Conservation (phyloP, 2,888 invertebrate genomes). For the Drosophila mimetica region DNA sequence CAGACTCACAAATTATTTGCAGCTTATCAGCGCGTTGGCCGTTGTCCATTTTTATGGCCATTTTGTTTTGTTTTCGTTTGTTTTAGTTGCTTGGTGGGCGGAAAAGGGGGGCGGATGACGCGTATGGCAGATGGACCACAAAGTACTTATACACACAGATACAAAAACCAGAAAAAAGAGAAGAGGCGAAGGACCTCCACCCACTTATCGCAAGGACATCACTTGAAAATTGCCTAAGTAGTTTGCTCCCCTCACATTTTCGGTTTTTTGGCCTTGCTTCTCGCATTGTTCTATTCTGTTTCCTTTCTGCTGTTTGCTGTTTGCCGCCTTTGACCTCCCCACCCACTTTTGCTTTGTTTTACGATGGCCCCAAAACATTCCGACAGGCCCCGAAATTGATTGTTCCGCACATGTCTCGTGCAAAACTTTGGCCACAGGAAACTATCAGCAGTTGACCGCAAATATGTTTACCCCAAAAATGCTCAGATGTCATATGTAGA, state of each 20-base stretch:
- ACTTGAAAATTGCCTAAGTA: constrained; percentile 81
- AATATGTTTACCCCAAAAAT: constrained; percentile 67
- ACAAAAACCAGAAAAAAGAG: background rate
- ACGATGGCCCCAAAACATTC: constrained; percentile 37
- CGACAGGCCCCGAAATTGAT: constrained; percentile 41
- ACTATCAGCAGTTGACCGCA: constrained; percentile 73
- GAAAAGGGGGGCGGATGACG: constrained; percentile 35
- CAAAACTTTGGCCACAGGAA: constrained; percentile 64
- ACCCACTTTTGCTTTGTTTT: constrained; percentile 61
- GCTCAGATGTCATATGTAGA: constrained; percentile 46
- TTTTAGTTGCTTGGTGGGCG: constrained; percentile 68
- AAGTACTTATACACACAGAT: constrained; percentile 41
- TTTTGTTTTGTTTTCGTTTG: constrained; percentile 72
- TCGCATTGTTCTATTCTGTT: constrained; percentile 32
- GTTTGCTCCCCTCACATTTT: constrained; percentile 50
- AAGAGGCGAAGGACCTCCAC: constrained; percentile 26
- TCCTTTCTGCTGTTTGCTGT: constrained; percentile 11
- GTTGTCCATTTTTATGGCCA: constrained; percentile 80
- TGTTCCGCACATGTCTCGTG: constrained; percentile 49
- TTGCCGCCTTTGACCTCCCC: constrained; percentile 23
- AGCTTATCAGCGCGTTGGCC: constrained; percentile 77
- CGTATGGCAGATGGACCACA: constrained; percentile 59
- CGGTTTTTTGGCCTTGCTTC: constrained; percentile 13
- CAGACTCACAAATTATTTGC: constrained; percentile 76
- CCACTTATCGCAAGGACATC: constrained; percentile 78